Conservation (phyloP, 2,113 vertebrate genomes). For the Tyto alba region DNA sequence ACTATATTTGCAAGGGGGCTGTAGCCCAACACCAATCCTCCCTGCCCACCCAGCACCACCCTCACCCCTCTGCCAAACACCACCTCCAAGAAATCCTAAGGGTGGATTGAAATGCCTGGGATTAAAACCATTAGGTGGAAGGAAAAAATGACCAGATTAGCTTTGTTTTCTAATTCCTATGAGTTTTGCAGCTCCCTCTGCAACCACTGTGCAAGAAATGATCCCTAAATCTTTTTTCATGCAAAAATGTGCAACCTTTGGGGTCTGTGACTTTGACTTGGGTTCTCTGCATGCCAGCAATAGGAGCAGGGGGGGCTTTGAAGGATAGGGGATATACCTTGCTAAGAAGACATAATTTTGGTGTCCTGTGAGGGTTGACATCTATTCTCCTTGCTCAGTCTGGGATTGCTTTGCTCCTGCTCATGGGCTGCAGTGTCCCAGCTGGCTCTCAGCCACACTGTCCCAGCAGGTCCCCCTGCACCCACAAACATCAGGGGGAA, state of each 20-base stretch:
- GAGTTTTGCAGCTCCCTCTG: neutral
- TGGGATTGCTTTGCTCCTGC: neutral
- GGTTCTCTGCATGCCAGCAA: neutral
- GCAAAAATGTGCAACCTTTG: neutral
- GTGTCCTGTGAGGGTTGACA: neutral
- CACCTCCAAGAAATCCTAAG: neutral
- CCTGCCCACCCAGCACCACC: neutral
- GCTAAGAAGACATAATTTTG: neutral
- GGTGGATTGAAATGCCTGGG: neutral
- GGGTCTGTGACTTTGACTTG: neutral
- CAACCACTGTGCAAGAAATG: neutral
- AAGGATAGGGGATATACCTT: neutral
- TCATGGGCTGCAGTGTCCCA: rapidly evolving
- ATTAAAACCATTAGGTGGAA: neutral
- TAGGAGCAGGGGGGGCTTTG: neutral
- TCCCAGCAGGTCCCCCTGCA: neutral
- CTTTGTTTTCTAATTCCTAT: neutral
- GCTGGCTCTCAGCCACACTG: neutral
- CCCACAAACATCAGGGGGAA: neutral
- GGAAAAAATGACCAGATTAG: neutral
- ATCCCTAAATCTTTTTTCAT: neutral
- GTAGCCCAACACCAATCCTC: neutral
- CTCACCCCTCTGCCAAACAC: neutral
- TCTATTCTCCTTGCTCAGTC: neutral
- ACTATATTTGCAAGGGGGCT: neutral